A percentile compares a stretch with the other conserved stretches of the same genome.
Evolutionary conservation across 2,113 vertebrate species (phyloP).

Genomic region (Rousettus leschenaultii): DNA sequence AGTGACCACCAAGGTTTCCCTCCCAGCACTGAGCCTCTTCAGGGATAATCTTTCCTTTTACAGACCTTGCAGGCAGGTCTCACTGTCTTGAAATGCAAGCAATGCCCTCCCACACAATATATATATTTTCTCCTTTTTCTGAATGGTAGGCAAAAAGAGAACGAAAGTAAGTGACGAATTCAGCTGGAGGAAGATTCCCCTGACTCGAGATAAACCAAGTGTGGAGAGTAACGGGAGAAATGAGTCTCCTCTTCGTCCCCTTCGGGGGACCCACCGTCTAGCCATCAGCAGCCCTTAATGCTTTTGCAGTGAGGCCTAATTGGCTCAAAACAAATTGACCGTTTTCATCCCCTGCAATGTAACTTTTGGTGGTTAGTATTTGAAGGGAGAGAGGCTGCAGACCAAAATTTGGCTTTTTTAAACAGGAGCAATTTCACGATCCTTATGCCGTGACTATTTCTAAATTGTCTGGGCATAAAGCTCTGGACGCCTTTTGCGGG

Average conservation of each 20-base stretch:
- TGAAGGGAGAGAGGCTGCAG: neutral
- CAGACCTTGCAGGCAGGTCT: neutral
- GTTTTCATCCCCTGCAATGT: neutral
- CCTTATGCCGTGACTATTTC: constrained; percentile 33
- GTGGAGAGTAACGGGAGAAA: neutral
- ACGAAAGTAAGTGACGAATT: neutral
- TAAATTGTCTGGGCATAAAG: constrained; percentile 23
- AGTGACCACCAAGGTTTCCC: neutral
- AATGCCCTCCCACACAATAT: neutral
- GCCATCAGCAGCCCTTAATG: neutral
- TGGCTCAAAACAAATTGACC: neutral
- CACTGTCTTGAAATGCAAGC: neutral
- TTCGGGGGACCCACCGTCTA: neutral
- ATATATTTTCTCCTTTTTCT: neutral
- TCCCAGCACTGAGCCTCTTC: neutral
- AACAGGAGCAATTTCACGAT: constrained; percentile 49
- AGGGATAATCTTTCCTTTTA: neutral
- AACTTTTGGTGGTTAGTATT: neutral
- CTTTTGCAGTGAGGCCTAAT: neutral
- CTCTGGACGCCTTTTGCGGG: neutral
- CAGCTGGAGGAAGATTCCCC: neutral
- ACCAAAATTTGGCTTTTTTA: constrained; percentile 47
- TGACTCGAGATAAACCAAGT: neutral
- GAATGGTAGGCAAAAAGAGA: constrained; percentile 13
- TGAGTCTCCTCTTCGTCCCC: neutral